Conservation (phyloP, 2,888 invertebrate species). For the Craniophora ligustri region DNA sequence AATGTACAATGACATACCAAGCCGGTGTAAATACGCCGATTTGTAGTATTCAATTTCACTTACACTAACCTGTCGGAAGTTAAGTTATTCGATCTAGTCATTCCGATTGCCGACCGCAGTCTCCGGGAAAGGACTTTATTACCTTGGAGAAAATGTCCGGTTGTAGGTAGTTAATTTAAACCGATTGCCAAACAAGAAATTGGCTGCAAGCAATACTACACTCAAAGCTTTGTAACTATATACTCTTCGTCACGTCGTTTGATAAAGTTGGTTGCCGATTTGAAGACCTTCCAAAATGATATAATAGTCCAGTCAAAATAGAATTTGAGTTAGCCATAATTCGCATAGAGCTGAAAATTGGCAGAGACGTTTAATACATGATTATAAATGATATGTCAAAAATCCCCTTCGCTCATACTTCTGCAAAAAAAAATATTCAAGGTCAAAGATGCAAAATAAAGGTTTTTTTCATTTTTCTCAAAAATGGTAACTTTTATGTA, state of each 20-base stretch:
- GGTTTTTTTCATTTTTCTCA: too few relatives aligned
- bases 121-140: constrained; percentile 70
- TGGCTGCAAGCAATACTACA: constrained; percentile 1
- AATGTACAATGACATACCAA: neutral
- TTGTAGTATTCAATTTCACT: constrained; percentile 55
- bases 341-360: too few relatives aligned
- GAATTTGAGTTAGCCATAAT: too few relatives aligned
- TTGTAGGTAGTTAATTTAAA: constrained; percentile 34
- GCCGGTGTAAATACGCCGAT: constrained; percentile 20
- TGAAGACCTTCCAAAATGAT: constrained; percentile 2
- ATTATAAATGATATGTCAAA: too few relatives aligned
- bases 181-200: constrained; percentile 40
- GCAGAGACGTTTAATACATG: too few relatives aligned
- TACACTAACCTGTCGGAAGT: constrained; percentile 58
- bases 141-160: constrained; percentile 67
- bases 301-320: too few relatives aligned
- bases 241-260: constrained; percentile 1
- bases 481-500: too few relatives aligned
- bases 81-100: constrained; percentile 56
- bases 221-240: constrained; percentile 4
- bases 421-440: too few relatives aligned
- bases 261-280: neutral
- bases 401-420: too few relatives aligned
- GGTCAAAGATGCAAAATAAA: too few relatives aligned
- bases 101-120: constrained; percentile 59